These are phyloP conservation scores for Ia io DNA, from an alignment of 2,113 vertebrate genomes.

Conservation along the genomic window DNA sequence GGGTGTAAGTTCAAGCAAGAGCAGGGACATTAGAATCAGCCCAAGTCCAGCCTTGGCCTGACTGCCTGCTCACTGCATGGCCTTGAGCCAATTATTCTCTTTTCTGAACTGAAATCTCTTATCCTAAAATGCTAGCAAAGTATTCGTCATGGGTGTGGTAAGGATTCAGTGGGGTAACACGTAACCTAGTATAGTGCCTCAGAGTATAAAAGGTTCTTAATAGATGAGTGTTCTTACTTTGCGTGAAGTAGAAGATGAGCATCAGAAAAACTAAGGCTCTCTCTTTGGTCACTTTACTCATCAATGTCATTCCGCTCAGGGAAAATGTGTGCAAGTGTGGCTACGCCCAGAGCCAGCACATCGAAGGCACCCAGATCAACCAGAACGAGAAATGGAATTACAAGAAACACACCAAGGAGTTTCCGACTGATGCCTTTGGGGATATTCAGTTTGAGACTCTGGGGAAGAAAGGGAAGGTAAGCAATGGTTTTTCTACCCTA, in stretches of 20 bases:
- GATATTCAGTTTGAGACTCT: constrained; percentile 86
- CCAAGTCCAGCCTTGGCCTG: neutral
- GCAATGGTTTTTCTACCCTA: fast-evolving
- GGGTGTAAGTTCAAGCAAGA: neutral
- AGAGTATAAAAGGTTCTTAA: neutral
- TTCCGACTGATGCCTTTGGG: constrained; percentile 85
- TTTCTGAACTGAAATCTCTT: neutral
- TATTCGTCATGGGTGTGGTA: neutral
- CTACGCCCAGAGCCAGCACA: constrained; percentile 82
- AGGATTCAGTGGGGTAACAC: neutral
- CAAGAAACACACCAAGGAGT: constrained; percentile 85
- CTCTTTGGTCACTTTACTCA: neutral
- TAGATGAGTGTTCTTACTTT: neutral
- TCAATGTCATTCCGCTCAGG: constrained; percentile 41
- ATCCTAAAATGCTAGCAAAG: neutral
- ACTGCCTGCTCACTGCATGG: neutral
- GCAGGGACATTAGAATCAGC: neutral
- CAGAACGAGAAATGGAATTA: constrained; percentile 84
- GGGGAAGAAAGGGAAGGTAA: constrained; percentile 86
- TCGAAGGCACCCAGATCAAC: constrained; percentile 83
- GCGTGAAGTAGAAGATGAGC: neutral
- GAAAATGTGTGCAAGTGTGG: constrained; percentile 84
- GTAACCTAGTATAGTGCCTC: neutral
- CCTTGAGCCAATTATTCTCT: neutral
- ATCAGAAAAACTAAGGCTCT: neutral